phyloP scores from a whole-genome alignment of 2,113 vertebrate species.

The Boleophthalmus pectinirostris region DNA sequence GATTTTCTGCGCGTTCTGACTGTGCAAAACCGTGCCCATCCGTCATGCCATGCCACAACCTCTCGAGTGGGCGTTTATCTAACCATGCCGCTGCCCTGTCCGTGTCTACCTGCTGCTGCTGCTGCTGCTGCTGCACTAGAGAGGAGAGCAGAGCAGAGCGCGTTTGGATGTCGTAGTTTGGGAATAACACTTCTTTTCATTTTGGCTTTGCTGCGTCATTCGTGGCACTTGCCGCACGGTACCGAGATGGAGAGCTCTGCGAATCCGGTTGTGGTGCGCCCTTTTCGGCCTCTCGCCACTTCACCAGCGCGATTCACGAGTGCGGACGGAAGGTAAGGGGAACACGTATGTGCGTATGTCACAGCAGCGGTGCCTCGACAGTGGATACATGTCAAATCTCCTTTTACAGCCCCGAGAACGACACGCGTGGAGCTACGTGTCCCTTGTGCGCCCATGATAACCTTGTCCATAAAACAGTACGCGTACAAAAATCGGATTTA shows the following conservation, averaged over 20 bases:
- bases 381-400: not conserved
- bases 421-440: not conserved
- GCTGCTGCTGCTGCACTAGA: not conserved
- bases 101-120: not conserved
- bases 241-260: slow-evolving; percentile 46
- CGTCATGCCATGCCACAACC: slow-evolving; percentile 39
- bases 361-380: not conserved
- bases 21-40: slow-evolving; percentile 50
- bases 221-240: slow-evolving; percentile 11
- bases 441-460: slow-evolving; percentile 18
- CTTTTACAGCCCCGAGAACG: not conserved
- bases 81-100: slow-evolving; percentile 1
- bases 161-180: not conserved
- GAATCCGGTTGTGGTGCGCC: slow-evolving; percentile 24
- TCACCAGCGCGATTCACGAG: slow-evolving; percentile 20
- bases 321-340: not conserved
- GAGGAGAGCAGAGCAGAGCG: not conserved
- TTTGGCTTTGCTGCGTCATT: slow-evolving; percentile 63
- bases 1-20: slow-evolving; percentile 52
- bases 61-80: slow-evolving; percentile 45
- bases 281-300: slow-evolving; percentile 45
- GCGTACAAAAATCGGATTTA: not conserved
- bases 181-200: slow-evolving; percentile 15
- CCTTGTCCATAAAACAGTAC: not conserved
- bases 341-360: not conserved